Percentiles rank a stretch among this genome's conserved stretches.
Evolutionary conservation across 2,888 invertebrate genomes (phyloP).

Genomic region (Geophilus truncorum): DNA sequence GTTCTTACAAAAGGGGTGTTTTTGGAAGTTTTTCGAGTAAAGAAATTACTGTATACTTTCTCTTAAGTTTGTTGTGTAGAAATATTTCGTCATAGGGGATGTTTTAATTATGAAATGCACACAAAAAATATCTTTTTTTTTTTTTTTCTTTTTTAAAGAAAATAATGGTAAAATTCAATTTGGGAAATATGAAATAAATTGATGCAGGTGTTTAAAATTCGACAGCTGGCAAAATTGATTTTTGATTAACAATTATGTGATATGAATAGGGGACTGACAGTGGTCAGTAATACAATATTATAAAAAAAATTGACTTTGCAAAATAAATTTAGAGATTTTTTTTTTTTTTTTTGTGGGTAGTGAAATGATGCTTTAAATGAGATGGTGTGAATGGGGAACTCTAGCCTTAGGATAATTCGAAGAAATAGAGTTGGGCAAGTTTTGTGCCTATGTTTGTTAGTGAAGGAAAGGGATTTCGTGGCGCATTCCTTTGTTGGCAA

Average conservation of each 20-base stretch:
- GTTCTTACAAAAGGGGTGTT: neutral
- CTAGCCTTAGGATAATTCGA: neutral
- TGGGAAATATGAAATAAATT: neutral
- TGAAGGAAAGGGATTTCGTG: neutral
- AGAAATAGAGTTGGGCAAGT: neutral
- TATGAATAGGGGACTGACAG: neutral
- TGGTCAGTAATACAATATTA: neutral
- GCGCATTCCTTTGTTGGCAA: constrained; percentile 19
- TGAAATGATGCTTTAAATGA: neutral
- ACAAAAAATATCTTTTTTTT: neutral
- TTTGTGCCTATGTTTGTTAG: constrained; percentile 23
- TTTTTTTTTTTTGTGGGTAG: neutral
- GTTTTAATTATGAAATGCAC: neutral
- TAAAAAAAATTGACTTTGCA: neutral
- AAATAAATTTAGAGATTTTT: neutral
- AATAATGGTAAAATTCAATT: neutral
- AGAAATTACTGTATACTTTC: neutral
- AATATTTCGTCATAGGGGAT: neutral
- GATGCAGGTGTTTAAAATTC: neutral
- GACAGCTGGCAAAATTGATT: constrained; percentile 12
- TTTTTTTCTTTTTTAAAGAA: neutral
- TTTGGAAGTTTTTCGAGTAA: neutral
- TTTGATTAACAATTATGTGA: neutral
- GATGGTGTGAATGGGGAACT: neutral
- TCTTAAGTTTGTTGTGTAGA: neutral